These are phyloP conservation scores for Melanaphis sacchari DNA, from an alignment of 1,140 invertebrate species.

Conservation along the genomic window DNA sequence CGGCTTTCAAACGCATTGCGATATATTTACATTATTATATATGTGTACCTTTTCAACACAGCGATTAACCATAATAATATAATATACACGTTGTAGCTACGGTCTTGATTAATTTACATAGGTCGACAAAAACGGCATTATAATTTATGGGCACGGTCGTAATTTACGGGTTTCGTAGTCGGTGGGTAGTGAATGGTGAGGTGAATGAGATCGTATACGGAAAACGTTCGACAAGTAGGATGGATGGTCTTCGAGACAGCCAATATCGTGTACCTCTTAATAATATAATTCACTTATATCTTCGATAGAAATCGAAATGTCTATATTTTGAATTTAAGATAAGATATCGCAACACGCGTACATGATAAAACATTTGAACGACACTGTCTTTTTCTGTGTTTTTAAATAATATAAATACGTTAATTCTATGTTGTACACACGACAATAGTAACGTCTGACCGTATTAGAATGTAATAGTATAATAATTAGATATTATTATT, in stretches of 20 bases:
- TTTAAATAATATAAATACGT: background rate
- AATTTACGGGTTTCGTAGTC: background rate
- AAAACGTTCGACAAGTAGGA: background rate
- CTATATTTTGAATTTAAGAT: background rate
- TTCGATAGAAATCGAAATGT: background rate
- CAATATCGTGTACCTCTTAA: background rate
- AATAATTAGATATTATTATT: background rate
- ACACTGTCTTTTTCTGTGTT: background rate
- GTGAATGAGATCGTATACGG: background rate
- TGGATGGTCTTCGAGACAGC: background rate
- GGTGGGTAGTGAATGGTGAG: background rate
- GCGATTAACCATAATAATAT: background rate
- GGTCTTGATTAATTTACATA: constrained; percentile 3
- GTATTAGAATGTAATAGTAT: background rate
- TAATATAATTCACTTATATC: background rate
- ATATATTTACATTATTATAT: background rate
- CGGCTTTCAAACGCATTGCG: background rate
- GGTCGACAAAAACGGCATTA: background rate
- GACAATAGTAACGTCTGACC: background rate
- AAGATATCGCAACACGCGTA: background rate
- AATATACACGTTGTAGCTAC: background rate
- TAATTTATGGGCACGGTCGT: background rate
- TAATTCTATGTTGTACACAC: background rate
- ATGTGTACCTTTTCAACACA: background rate
- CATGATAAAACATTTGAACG: background rate